Base-by-base conservation (phyloP, 2,797 vertebrate species). In the Enteromius argenteus region DNA sequence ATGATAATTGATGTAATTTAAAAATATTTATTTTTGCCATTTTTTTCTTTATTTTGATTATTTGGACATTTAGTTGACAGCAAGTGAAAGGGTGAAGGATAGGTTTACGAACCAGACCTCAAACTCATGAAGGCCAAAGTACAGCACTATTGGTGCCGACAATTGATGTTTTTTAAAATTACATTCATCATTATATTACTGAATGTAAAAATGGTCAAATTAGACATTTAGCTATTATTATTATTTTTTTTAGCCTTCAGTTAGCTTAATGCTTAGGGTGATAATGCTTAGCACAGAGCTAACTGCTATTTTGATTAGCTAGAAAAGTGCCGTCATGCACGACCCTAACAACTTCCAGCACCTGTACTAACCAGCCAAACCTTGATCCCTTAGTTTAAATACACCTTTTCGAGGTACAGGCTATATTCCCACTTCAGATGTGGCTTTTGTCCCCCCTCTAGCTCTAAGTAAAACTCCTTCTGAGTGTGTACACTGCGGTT, bases 401-500 rank as follows among this genome's bases (percentile, higher is more conserved):
- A 71, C 49, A 27, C 15, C 3, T 72, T 81, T 44, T 9, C 1
- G 0, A 62, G 21, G 62, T 37, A 35, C 51, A 30, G 13, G 27
- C 60, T 62, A n/a, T 49, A 21, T 49, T 27, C 17, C 11, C 19
- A 17, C 23, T 10, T 74, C 14, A 72, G n/a, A 13, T 81, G 80
- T 15, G 30, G 69, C 69, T 81, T 80, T 62, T 23, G 39, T 64
- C 44, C 56, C 35, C 6, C 35, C 5, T 62, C 30, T 4, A 30
- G 14, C 56, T 17, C 39, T 32, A 60, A 73, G 56, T 46, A 0
- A 74, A 74, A 66, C 30, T 37, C 27, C 23, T 19, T 44, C 5
- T 67, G 44, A 66, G 23, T 75, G 44, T 83, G 17, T 83, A 76
- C 11, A 76, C 17, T 68, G 72, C 23, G 62, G 62, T 83, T 17